Percentiles rank a stretch among this genome's conserved stretches.
These are phyloP conservation scores for Burhinus bistriatus DNA, from an alignment of 2,113 vertebrate species.

Conservation along the genomic window DNA sequence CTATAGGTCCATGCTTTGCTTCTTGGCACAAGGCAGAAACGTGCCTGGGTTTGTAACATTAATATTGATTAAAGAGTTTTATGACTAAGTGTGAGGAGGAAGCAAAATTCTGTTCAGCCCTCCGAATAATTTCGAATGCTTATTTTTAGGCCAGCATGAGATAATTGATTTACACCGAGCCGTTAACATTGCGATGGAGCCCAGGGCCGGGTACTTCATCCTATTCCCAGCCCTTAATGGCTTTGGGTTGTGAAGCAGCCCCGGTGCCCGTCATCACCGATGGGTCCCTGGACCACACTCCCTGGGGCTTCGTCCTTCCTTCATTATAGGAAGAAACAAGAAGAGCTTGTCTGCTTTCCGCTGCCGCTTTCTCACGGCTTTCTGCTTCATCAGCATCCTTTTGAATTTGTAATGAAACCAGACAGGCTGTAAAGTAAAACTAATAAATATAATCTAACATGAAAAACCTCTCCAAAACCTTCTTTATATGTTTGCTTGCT, in stretches of 20 bases:
- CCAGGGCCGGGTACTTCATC: background rate
- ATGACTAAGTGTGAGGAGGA: constrained; percentile 57
- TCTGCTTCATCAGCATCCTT: background rate
- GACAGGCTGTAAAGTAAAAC: background rate
- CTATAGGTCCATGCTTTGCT: background rate
- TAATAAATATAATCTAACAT: background rate
- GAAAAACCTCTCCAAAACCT: background rate
- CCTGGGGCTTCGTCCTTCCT: background rate
- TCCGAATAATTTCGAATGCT: background rate
- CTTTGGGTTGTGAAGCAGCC: rapidly evolving
- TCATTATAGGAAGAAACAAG: rapidly evolving
- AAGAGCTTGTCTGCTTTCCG: background rate
- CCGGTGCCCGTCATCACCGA: rapidly evolving
- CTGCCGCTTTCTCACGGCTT: background rate
- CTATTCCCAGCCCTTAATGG: background rate
- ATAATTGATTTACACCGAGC: background rate
- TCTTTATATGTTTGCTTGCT: background rate
- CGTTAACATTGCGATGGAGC: background rate
- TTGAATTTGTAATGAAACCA: background rate
- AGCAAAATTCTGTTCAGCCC: background rate
- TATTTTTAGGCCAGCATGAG: constrained; percentile 44
- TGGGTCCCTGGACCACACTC: background rate
- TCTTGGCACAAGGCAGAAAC: background rate
- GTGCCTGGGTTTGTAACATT: background rate
- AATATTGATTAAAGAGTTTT: background rate